These are phyloP conservation scores for Steatornis caripensis DNA, from an alignment of 2,113 vertebrate genomes.

Conservation along the genomic window DNA sequence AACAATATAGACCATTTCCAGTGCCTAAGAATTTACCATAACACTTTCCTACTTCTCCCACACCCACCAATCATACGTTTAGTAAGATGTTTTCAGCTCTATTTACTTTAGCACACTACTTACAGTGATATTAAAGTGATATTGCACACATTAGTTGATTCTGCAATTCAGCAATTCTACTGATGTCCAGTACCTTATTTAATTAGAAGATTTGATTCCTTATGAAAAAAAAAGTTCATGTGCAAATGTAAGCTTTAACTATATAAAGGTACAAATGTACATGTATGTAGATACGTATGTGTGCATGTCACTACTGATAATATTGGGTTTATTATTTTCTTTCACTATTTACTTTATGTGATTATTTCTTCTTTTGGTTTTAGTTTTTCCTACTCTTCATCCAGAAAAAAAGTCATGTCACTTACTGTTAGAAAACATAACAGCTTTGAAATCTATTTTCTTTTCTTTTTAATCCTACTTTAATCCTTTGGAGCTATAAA, in stretches of 20 bases:
- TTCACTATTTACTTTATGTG: neutral
- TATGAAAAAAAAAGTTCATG: neutral
- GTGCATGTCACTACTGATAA: neutral
- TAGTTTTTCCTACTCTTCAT: neutral
- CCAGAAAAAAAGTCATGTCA: neutral
- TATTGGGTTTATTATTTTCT: neutral
- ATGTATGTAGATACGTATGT: neutral
- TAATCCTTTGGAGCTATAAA: slow-evolving; percentile 62
- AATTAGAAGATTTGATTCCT: neutral
- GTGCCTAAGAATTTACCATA: neutral
- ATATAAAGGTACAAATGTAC: neutral
- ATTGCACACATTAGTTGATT: neutral
- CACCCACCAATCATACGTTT: neutral
- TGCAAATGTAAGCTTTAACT: neutral
- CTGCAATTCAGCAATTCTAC: too few relatives aligned
- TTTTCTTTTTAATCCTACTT: slow-evolving; percentile 55
- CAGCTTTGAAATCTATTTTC: slow-evolving; percentile 60
- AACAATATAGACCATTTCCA: neutral
- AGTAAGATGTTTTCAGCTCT: neutral
- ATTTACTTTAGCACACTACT: neutral
- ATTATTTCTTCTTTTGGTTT: neutral
- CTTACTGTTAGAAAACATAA: slow-evolving; percentile 19
- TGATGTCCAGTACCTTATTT: neutral
- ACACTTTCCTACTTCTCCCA: neutral
- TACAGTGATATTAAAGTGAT: neutral